Conservation (phyloP, 2,113 vertebrate species). For the Nesospiza acunhae region DNA sequence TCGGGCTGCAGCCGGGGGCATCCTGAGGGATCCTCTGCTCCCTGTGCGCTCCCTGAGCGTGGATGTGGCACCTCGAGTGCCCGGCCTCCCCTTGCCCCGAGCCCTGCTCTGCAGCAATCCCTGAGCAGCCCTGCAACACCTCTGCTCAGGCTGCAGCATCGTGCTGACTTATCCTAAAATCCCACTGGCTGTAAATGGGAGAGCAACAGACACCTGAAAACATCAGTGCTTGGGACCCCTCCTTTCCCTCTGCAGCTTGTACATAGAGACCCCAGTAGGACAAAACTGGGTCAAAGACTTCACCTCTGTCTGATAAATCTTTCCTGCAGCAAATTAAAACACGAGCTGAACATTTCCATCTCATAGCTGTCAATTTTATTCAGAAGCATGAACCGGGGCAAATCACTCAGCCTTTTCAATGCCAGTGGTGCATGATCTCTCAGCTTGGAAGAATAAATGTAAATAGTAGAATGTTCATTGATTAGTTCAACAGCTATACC, state of each 20-base stretch:
- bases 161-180: neutral
- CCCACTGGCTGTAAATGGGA: neutral
- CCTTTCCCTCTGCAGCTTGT: neutral
- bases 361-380: slow-evolving; percentile 49
- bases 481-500: neutral
- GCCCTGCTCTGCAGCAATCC: neutral
- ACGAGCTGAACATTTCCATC: slow-evolving; percentile 7
- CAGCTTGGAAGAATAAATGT: slow-evolving; percentile 1
- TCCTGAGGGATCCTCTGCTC: neutral
- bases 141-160: neutral
- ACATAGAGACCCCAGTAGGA: neutral
- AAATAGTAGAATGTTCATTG: neutral
- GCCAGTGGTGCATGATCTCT: neutral
- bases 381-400: slow-evolving; percentile 5
- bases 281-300: slow-evolving; percentile 4
- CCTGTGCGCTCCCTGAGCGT: accelerated
- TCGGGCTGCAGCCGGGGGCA: neutral
- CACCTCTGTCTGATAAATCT: slow-evolving; percentile 51
- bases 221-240: neutral
- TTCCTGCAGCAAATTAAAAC: slow-evolving; percentile 3
- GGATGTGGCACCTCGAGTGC: neutral
- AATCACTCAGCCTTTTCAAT: slow-evolving; percentile 40
- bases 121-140: neutral
- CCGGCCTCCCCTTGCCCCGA: accelerated
- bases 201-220: neutral